Evolutionary conservation across 1,140 invertebrate genomes (phyloP), one percentile per base, ranked within the genome.

Genomic region (Papilio polytes): DNA sequence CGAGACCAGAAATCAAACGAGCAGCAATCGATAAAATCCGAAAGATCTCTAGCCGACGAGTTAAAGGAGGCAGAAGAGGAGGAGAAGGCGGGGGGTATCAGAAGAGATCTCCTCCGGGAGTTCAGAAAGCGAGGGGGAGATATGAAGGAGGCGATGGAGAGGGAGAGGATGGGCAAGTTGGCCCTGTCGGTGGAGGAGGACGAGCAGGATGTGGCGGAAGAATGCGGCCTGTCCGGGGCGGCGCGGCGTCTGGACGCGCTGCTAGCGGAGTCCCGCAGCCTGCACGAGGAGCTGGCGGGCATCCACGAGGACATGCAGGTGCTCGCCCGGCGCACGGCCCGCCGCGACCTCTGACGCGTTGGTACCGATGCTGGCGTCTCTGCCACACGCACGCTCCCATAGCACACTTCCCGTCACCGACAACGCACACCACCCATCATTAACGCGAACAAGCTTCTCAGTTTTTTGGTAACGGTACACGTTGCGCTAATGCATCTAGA

Each of bases 251-350:
- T 95, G 80, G 92, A 93, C 85, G 90, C 89, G 76, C 88, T 95
- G 88, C 88, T 95, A 83, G 92, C 91, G 56, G 94, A 95, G 88
- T 94, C 94, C 3, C 86, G 94, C 20, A 89, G 88, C 26, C 87
- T 95, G 80, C 93, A 94, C 87, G 90, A 90, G 80, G 92, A 95
- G 86, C 84, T 95, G 84, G 90, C 93, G 18, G 94, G 88, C 84
- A 95, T 95, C 84, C 90, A 94, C 85, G 90, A 94, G 74, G 94
- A 95, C 90, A 91, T 95, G 84, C 94, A 95, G 92, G 95, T 95
- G 92, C 94, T 95, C 87, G 91, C 89, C 78, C 90, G 92, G 80
- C 93, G 93, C 86, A 86, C 90, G 86, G 82, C 88, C 56, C 88
- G 87, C 88, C 91, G 89, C 88, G 86, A 91, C 88, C 85, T 83